These are phyloP conservation scores for Chelon auratus DNA, from an alignment of 2,797 vertebrate genomes.

Conservation along the genomic window DNA sequence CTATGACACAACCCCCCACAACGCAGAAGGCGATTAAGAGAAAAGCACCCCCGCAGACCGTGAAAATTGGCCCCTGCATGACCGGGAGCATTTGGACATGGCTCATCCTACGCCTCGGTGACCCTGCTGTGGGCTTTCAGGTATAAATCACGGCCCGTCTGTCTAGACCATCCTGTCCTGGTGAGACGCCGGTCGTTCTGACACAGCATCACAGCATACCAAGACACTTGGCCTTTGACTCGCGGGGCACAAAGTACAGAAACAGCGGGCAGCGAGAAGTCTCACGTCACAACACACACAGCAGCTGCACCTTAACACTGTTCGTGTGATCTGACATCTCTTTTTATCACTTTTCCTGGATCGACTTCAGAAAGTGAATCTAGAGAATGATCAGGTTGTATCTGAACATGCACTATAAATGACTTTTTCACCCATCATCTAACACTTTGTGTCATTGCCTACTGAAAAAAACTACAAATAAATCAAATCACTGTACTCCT, in stretches of 20 bases:
- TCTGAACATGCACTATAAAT: too few relatives aligned
- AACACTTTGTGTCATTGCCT: background rate
- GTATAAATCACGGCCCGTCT: constrained; percentile 64
- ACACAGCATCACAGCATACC: constrained; percentile 52
- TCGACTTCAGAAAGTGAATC: constrained; percentile 1
- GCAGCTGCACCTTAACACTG: constrained; percentile 10
- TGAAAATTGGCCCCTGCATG: constrained; percentile 68
- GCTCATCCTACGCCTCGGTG: constrained; percentile 31
- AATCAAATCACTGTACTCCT: background rate
- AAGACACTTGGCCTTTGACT: constrained; percentile 64
- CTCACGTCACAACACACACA: background rate
- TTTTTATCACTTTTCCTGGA: background rate
- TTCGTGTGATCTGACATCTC: constrained; percentile 1
- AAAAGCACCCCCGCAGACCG: constrained; percentile 47
- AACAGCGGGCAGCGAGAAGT: constrained; percentile 4
- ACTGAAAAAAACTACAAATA: background rate
- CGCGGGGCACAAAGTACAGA: constrained; percentile 31
- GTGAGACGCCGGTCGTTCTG: constrained; percentile 30
- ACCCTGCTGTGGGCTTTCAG: constrained; percentile 33
- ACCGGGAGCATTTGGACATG: constrained; percentile 22
- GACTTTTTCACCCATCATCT: background rate
- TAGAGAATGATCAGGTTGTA: too few relatives aligned
- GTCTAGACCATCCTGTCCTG: constrained; percentile 26
- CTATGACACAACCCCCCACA: constrained; percentile 26
- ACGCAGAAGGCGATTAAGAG: constrained; percentile 14